phyloP scores from a whole-genome alignment of 2,888 invertebrate genomes.

The Cantharis flavilabris region DNA sequence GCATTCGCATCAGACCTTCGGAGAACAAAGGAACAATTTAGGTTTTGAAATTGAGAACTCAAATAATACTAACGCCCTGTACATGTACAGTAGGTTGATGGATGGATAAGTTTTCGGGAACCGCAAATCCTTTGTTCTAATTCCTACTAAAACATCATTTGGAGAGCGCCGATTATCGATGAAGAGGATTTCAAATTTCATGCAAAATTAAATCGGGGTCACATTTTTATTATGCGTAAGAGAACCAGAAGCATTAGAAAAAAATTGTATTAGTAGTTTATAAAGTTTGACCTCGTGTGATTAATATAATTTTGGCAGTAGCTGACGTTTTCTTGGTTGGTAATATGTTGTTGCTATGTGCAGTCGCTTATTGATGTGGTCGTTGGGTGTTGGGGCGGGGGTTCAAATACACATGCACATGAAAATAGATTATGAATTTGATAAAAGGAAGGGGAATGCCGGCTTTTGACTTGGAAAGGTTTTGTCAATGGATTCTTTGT shows the following conservation, averaged over 20 bases:
- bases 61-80: neutral
- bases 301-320: conserved; percentile 4
- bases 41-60: neutral
- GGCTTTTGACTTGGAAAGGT: conserved; percentile 6
- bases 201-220: neutral
- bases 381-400: neutral
- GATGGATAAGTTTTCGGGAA: neutral
- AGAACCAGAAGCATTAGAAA: neutral
- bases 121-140: neutral
- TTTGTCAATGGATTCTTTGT: conserved; percentile 24
- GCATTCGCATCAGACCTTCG: neutral
- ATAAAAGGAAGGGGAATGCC: neutral
- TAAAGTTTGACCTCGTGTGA: neutral
- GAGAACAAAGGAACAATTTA: neutral
- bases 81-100: neutral
- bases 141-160: neutral
- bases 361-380: neutral
- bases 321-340: conserved; percentile 4
- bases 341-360: conserved; percentile 7
- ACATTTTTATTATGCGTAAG: neutral
- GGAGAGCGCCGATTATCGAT: neutral
- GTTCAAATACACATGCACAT: neutral
- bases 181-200: neutral
- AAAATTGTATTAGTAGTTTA: neutral
- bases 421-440: neutral